A percentile compares a stretch with the other conserved stretches of the same genome.
Conservation (phyloP, 1,140 invertebrate genomes). For the Drosophila auraria region DNA sequence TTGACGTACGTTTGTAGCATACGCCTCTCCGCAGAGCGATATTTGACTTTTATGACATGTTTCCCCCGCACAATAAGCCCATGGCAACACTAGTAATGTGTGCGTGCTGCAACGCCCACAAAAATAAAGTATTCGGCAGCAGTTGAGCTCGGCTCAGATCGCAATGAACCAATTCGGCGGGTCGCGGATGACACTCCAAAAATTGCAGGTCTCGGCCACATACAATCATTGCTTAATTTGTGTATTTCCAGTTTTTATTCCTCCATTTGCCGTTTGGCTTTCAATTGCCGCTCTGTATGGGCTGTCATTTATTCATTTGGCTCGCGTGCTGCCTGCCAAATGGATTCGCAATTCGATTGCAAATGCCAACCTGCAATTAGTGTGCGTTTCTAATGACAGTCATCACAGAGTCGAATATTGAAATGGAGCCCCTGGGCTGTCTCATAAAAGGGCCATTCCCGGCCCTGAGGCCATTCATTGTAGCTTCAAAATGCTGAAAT, state of each 20-base stretch:
- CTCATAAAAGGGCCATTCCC: slow-evolving; percentile 39
- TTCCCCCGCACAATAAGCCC: slow-evolving; percentile 14
- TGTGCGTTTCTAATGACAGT: slow-evolving; percentile 55
- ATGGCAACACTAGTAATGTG: slow-evolving; percentile 35
- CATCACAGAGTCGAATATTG: slow-evolving; percentile 24
- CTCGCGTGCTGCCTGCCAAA: slow-evolving; percentile 41
- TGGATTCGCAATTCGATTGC: slow-evolving; percentile 53
- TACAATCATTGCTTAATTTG: slow-evolving; percentile 65
- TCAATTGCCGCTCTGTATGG: slow-evolving; percentile 47
- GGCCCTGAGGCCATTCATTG: slow-evolving; percentile 7
- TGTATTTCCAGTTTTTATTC: slow-evolving; percentile 53
- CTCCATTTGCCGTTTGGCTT: slow-evolving; percentile 62
- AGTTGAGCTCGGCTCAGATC: slow-evolving; percentile 3
- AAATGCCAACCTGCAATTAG: slow-evolving; percentile 57
- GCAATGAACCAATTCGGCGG: slow-evolving; percentile 34
- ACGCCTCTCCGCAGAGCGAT: slow-evolving; percentile 26
- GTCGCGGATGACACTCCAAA: slow-evolving; percentile 22
- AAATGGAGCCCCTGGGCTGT: slow-evolving; percentile 19
- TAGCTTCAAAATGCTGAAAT: slow-evolving; percentile 40
- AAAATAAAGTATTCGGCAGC: slow-evolving; percentile 43
- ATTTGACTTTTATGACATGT: slow-evolving; percentile 64
- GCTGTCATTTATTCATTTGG: slow-evolving; percentile 64
- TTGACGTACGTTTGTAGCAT: slow-evolving; percentile 18
- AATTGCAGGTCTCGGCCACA: slow-evolving; percentile 41
- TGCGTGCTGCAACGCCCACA: slow-evolving; percentile 49